Evolutionary conservation across 1,140 invertebrate genomes (phyloP).

Genomic region (Heliconius nattereri): DNA sequence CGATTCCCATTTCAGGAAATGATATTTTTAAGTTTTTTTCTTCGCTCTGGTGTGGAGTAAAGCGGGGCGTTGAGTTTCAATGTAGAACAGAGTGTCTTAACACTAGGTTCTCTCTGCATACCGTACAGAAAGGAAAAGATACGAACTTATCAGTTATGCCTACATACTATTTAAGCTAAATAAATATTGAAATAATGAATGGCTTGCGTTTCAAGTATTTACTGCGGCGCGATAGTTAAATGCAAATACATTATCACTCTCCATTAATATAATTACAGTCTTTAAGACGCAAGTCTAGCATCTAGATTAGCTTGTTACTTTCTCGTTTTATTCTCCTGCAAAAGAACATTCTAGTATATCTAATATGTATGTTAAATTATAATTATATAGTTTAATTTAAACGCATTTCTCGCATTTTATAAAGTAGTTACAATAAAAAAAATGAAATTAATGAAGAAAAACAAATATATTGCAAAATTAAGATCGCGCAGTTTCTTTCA

Average conservation of each 20-base stretch:
- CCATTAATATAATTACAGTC: not conserved
- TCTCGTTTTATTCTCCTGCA: not conserved
- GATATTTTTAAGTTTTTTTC: too few species aligned
- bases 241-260: conserved; percentile 10
- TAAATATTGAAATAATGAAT: not conserved
- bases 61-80: too few species aligned
- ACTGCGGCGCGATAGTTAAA: not conserved
- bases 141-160: too few species aligned
- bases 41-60: too few species aligned
- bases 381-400: not conserved
- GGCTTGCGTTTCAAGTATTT: not conserved
- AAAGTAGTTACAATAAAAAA: not conserved
- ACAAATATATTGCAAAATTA: not conserved
- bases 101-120: too few species aligned
- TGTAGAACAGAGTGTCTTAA: too few species aligned
- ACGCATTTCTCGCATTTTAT: not conserved
- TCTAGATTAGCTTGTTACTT: conserved; percentile 14
- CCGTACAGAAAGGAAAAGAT: too few species aligned
- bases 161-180: not conserved
- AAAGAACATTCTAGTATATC: not conserved
- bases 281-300: not conserved
- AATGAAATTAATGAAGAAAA: too few species aligned
- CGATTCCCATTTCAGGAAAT: too few species aligned
- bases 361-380: not conserved
- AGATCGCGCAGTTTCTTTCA: not conserved